Base-by-base conservation (phyloP, 2,888 invertebrate species). In the Drepanosiphum platanoidis region DNA sequence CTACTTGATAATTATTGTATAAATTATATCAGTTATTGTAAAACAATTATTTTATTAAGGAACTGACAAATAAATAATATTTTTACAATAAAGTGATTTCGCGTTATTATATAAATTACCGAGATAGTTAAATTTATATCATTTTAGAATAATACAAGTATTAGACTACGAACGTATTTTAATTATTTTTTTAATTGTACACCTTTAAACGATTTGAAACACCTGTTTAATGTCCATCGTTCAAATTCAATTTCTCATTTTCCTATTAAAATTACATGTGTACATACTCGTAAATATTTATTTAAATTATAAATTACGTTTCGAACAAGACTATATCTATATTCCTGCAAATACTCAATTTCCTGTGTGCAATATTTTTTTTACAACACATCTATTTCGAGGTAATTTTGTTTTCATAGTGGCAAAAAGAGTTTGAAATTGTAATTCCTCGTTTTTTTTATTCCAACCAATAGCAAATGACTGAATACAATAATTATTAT, bases 381-480 rank as follows among this genome's bases (percentile, higher is more conserved):
- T n/a, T 5, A 58, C 4, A 61, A n/a, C n/a, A 58, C 18, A 27
- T 61, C 27, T 32, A 64, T 66, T 4, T 22, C 15, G n/a, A 11
- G 46, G 34, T 79, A 34, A 46, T 68, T 79, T n/a, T 42, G 5
- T 68, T 68, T 66, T 68, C n/a, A n/a, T 27, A n/a, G 4, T 13
- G 11, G 15, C 15, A 32, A 58, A 58, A 80, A 34, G 39, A 80
- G 5, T 70, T 80, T 42, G 18, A 34, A 18, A 80, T 70, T 70
- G 68, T 46, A 52, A 80, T 80, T 52, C 52, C 32, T 79, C n/a
- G 34, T 79, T 79, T 79, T 42, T n/a, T 46, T 46, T n/a, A 36
- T 36, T 80, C 34, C 34, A 70, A 34, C 46, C 34, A 46, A 80
- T 80, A 27, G 8, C 36, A 18, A 39, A 39, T 18, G 52, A 34